Conservation (phyloP, 2,113 vertebrate species). For the Pluvianellus socialis region DNA sequence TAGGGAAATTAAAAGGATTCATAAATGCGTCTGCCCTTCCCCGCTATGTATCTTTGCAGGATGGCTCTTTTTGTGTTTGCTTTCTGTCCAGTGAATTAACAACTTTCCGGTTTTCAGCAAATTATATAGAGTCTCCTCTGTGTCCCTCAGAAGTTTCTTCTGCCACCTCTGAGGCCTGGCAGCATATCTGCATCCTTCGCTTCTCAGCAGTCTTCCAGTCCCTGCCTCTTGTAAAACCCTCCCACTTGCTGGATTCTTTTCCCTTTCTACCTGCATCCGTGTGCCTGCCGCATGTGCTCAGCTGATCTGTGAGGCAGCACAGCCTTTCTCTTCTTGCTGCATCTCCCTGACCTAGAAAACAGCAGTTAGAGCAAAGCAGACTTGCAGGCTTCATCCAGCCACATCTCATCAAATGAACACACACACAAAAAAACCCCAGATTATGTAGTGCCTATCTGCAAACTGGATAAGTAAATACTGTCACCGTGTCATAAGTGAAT, state of each 20-base stretch:
- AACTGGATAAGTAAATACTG: slow-evolving; percentile 9
- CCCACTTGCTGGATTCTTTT: neutral
- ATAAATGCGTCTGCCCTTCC: neutral
- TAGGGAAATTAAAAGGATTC: neutral
- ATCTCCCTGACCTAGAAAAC: neutral
- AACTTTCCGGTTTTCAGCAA: neutral
- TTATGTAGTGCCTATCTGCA: neutral
- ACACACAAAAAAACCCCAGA: neutral
- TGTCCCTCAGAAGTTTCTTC: neutral
- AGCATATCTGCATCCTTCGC: neutral
- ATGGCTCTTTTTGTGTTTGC: neutral
- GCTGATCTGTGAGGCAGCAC: neutral
- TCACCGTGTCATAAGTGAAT: slow-evolving; percentile 35
- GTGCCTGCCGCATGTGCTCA: neutral
- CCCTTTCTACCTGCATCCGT: neutral
- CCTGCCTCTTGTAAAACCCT: neutral
- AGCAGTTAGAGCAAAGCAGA: neutral
- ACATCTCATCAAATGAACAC: neutral
- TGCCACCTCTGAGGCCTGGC: neutral
- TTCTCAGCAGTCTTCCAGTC: neutral
- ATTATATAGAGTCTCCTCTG: neutral
- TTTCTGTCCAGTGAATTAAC: neutral
- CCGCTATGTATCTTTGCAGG: neutral
- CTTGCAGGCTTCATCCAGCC: neutral
- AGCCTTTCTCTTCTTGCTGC: neutral